Base-by-base conservation (phyloP, 2,888 invertebrate species). In the Caradrina clavipalpis region DNA sequence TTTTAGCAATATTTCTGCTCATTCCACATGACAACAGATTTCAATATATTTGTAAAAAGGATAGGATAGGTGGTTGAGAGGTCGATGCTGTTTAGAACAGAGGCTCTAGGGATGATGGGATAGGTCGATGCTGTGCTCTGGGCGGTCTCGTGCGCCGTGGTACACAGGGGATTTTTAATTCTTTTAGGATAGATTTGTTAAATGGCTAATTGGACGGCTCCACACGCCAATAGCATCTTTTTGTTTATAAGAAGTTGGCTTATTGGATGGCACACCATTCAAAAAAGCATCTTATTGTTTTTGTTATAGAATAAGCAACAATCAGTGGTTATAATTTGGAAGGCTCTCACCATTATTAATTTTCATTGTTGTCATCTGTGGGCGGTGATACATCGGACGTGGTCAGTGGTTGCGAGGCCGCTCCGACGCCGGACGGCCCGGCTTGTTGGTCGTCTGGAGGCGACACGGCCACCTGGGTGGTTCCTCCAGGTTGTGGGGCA, bases 121-220 rank as follows among this genome's bases (percentile, higher is more conserved):
- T 19, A 56, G 68, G 60, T 61, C 51, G 68, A 68, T 61, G 68
- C 56, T 68, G 68, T 68, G 61, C 61, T 68, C 68, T 68, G 61
- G 68, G 68, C 68, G 68, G 68, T 68, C 61, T 19, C 26, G 31
- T 51, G 35, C 68, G 68, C 68, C 61, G 68, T 56, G 68, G 61
- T 66, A 58, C 65, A 65, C 65, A 57, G 65, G 47, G 65, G 65
- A 65, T 8, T 26, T 53, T 22, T 55, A 21, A 21, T 60, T 51
- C 39, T 60, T 60, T 60, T 50, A 50, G 60, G 60, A 60, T 50
- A 35, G 51, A 2, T 5, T 47, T 50, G 8, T 55, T 31, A 22
- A 53, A 22, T 55, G 19, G 55, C 55, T 54, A 2, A 54, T 35
- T 54, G 54, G 54, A 54, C 54, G 35, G 54, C 35, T 54, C 54